Evolutionary conservation across 2,888 invertebrate genomes (phyloP), one percentile per base, ranked within the genome.

Genomic region (Pelosia muscerda): DNA sequence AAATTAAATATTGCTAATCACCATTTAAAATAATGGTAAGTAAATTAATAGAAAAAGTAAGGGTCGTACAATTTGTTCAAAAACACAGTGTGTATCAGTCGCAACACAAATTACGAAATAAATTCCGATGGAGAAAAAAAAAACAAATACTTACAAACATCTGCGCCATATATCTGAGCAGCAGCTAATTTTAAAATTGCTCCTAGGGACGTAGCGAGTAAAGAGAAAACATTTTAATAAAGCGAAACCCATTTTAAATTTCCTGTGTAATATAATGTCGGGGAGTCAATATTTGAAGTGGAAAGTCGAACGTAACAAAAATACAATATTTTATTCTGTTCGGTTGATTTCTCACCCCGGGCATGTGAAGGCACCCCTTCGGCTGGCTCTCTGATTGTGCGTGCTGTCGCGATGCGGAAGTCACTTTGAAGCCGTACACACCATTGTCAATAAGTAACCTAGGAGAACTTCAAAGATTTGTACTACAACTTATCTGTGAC

Each of bases 341-440:
- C 86, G 84, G 81, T 79, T 87, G 87, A 88, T 82, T 88, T 85
- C 84, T 74, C 84, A 76, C 86, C 86, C 85, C 79, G 78, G n/a
- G 38, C 49, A 15, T 34, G 63, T 23, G 59, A 66, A 28, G 67
- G 70, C 75, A 66, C 75, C 65, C 62, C 63, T 66, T 60, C 69
- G 73, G 42, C 76, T 79, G 63, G 63, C 22, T 28, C 53, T 26
- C 69, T 86, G 87, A 87, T 87, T 86, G 86, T 86, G 86, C 88
- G 84, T 86, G 84, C 81, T 78, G 78, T 77, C 74, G 78, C 69
- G 68, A 71, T 68, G 77, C 76, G 79, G 81, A 84, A 85, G 81
- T 86, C 82, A 84, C 88, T 91, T 91, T 89, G 88, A 90, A 83
- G 86, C 81, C 77, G 76, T 79, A 73, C 76, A 79, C 75, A 79